phyloP scores from a whole-genome alignment of 1,140 invertebrate species.

The Drosophila saltans region DNA sequence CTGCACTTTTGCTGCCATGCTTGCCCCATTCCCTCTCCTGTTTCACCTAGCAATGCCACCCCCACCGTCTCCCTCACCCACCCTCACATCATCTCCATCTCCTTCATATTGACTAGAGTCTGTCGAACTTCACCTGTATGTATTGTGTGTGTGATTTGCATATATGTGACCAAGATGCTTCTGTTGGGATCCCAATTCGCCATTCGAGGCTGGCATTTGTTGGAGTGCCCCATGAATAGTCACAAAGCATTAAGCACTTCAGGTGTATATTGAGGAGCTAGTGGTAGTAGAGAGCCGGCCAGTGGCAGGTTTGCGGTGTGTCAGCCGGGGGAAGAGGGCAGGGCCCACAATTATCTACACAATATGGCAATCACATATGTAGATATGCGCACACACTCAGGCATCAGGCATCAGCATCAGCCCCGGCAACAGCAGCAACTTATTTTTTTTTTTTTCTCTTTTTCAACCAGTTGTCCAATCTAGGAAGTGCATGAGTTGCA shows the following conservation, averaged over 20 bases:
- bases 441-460: slow-evolving; percentile 14
- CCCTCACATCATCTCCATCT: background rate
- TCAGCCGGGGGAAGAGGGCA: slow-evolving; percentile 21
- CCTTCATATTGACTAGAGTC: slow-evolving; percentile 23
- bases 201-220: slow-evolving; percentile 38
- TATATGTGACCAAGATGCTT: slow-evolving; percentile 72
- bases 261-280: slow-evolving; percentile 50
- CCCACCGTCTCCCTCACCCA: slow-evolving; percentile 14
- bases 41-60: slow-evolving; percentile 4
- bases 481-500: slow-evolving; percentile 82
- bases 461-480: slow-evolving; percentile 79
- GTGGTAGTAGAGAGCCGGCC: background rate
- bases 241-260: slow-evolving; percentile 81
- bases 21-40: slow-evolving; percentile 16
- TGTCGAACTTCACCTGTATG: slow-evolving; percentile 71
- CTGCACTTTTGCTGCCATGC: slow-evolving; percentile 64
- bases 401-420: slow-evolving; percentile 24
- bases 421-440: slow-evolving; percentile 33
- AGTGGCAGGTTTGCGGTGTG: slow-evolving; percentile 5
- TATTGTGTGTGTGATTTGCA: slow-evolving; percentile 65
- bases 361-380: slow-evolving; percentile 82
- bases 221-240: slow-evolving; percentile 80
- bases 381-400: slow-evolving; percentile 73
- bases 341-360: slow-evolving; percentile 79
- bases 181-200: slow-evolving; percentile 65